A percentile compares a stretch with the other conserved stretches of the same genome.
Evolutionary conservation across 2,888 invertebrate genomes (phyloP).

Genomic region (Dolichomitus sp.): DNA sequence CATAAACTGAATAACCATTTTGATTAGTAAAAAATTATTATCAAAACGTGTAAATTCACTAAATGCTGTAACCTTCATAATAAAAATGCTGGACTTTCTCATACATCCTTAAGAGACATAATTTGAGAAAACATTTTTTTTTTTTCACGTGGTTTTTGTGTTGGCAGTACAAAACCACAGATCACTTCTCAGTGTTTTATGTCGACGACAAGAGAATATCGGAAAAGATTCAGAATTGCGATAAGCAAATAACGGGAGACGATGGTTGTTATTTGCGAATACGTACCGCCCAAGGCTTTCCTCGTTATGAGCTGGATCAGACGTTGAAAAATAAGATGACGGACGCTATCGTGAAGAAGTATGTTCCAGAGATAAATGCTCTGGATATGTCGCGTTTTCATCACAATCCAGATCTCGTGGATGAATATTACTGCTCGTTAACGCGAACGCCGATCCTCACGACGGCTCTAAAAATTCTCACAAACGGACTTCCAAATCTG

Average conservation of each 20-base stretch:
- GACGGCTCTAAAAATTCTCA: conserved; percentile 92
- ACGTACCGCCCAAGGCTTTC: conserved; percentile 84
- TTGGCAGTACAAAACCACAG: conserved; percentile 87
- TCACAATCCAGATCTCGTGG: conserved; percentile 90
- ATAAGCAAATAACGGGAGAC: conserved; percentile 90
- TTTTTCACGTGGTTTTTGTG: background rate
- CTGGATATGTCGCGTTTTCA: conserved; percentile 94
- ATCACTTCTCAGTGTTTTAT: conserved; percentile 91
- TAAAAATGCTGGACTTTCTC: too few species aligned
- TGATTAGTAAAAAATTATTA: too few species aligned
- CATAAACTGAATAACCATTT: too few species aligned
- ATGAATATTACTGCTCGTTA: conserved; percentile 92
- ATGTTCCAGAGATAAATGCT: conserved; percentile 91
- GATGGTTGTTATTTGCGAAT: conserved; percentile 91
- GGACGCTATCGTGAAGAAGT: conserved; percentile 93
- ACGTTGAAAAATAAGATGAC: conserved; percentile 92
- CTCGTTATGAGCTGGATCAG: conserved; percentile 85
- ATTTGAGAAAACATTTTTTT: background rate
- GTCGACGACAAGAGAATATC: conserved; percentile 93
- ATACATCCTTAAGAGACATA: background rate
- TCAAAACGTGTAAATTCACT: too few species aligned
- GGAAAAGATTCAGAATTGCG: conserved; percentile 89
- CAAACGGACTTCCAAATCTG: conserved; percentile 94
- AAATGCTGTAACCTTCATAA: too few species aligned
- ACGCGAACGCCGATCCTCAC: conserved; percentile 91